Evolutionary conservation across 1,140 invertebrate genomes (phyloP), one percentile per base, ranked within the genome.

Genomic region (Heliconius congener): DNA sequence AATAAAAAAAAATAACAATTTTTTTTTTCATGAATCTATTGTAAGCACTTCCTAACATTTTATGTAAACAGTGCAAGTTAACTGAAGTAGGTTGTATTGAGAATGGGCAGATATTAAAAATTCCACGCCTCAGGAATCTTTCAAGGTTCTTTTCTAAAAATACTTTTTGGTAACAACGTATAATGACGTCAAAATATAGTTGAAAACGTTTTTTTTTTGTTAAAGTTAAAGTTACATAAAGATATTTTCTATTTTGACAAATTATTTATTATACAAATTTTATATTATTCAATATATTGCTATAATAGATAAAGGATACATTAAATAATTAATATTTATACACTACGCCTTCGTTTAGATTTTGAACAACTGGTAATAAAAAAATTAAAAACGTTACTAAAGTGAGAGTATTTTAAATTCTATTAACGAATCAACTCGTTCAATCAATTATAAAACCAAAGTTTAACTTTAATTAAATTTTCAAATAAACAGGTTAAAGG

Each of bases 71-170:
- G 55, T 83, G 77, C 81, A 83, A 85, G 85, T 88, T 88, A 85
- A 88, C 86, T 82, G 81, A 75, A 82, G 83, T 82, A 73, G 57
- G 71, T 78, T 86, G 83, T 86, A 85, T 86, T 87, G 85, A 83
- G 83, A 86, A 90, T 86, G 78, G 60, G 78, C 78, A 80, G 86
- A 88, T 89, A 89, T 90, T 89, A 89, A 89, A 90, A 90, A 89
- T 90, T 88, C 87, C 84, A 85, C 78, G 72, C 79, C 83, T 77
- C 77, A 42, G 76, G 74, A 55, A 66, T 57, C 74, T 71, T 77
- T 46, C 70, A 73, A 81, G 78, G 50, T 73, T 37, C 73, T 81
- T 81, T 81, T 37, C 70, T 81, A 37, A 34, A 11, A 76, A 77
- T 72, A 76, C 46, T 77, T 74, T 81, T 71, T 52, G 55, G 18